phyloP scores from a whole-genome alignment of 2,797 vertebrate genomes.

The Enteromius trimaculatus region DNA sequence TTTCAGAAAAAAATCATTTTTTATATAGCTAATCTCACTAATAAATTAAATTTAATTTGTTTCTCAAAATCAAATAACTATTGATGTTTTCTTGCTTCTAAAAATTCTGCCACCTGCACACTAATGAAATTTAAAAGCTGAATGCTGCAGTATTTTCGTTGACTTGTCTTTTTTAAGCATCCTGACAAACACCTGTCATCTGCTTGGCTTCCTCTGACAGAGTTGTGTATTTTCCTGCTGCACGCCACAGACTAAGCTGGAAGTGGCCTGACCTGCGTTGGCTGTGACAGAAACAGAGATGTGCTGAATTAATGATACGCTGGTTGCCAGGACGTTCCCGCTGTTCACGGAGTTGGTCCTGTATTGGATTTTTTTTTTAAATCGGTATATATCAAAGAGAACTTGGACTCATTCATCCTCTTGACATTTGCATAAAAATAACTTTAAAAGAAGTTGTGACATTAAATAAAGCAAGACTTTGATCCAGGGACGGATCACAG shows the following conservation, averaged over 20 bases:
- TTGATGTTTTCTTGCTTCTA: not conserved
- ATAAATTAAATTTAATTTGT: not conserved
- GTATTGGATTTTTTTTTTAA: not conserved
- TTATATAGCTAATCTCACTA: not conserved
- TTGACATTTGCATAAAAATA: slow-evolving; percentile 11
- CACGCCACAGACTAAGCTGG: slow-evolving; percentile 16
- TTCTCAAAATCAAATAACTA: not conserved
- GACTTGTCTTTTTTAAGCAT: slow-evolving; percentile 20
- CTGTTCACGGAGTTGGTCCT: not conserved
- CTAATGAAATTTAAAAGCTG: not conserved
- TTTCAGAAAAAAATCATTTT: not conserved
- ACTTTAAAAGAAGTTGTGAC: not conserved
- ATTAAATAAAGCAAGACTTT: slow-evolving; percentile 19
- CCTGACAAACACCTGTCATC: slow-evolving; percentile 45
- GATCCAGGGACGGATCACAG: slow-evolving; percentile 12
- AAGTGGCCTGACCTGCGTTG: not conserved
- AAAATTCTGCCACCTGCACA: not conserved
- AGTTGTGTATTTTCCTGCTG: slow-evolving; percentile 23
- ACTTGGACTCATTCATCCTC: not conserved
- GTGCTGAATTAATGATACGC: slow-evolving; percentile 40
- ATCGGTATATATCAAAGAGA: not conserved
- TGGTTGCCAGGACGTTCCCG: not conserved
- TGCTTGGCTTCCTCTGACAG: slow-evolving; percentile 32
- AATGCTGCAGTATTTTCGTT: not conserved
- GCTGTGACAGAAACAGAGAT: slow-evolving; percentile 28